A percentile compares a stretch with the other conserved stretches of the same genome.
Evolutionary conservation across 2,797 vertebrate species (phyloP).

Genomic region (Clarias laeviceps): DNA sequence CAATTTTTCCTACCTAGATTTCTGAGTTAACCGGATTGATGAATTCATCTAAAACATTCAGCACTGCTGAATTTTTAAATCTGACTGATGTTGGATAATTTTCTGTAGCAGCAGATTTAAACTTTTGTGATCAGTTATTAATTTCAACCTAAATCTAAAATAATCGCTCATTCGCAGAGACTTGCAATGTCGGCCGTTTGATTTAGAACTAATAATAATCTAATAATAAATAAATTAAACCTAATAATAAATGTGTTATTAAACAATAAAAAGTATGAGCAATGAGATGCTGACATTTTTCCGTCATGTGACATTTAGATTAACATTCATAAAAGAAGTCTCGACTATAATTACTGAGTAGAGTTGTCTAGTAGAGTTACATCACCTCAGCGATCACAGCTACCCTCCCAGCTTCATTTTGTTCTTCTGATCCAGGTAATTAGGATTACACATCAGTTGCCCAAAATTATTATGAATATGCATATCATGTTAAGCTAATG

Average conservation of each 20-base stretch:
- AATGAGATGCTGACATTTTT: not conserved
- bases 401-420: not conserved
- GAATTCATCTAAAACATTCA: too few species aligned
- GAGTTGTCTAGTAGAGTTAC: not conserved
- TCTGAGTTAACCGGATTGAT: not conserved
- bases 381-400: not conserved
- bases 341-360: not conserved
- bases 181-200: not conserved
- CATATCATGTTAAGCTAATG: conserved; percentile 30
- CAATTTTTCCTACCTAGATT: not conserved
- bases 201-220: not conserved
- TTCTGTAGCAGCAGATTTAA: not conserved
- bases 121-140: too few species aligned
- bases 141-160: not conserved
- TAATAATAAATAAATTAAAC: not conserved
- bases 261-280: not conserved
- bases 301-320: not conserved
- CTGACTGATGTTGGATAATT: not conserved
- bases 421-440: not conserved
- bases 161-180: not conserved
- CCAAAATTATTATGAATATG: not conserved
- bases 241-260: not conserved
- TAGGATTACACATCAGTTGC: not conserved
- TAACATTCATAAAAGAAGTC: not conserved
- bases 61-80: not conserved